A percentile compares a stretch with the other conserved stretches of the same genome.
Conservation (phyloP, 2,797 vertebrate genomes). For the Sebastes hubbsi region DNA sequence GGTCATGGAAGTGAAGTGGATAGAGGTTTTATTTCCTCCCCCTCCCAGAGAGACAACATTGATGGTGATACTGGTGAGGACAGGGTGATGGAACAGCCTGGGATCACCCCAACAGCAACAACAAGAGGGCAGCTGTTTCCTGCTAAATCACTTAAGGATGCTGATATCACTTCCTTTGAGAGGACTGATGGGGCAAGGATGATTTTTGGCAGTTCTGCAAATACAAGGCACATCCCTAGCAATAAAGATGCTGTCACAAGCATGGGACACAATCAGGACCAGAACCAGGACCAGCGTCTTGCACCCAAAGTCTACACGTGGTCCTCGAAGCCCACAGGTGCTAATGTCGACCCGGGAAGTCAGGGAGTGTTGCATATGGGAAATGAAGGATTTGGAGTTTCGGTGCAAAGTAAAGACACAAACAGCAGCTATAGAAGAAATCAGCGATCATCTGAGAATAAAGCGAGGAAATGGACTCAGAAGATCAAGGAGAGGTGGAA, state of each 20-base stretch:
- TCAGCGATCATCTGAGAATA: constrained; percentile 49
- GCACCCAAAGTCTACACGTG: constrained; percentile 38
- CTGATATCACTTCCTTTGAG: constrained; percentile 41
- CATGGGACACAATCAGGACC: constrained; percentile 20
- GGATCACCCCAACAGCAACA: constrained; percentile 18
- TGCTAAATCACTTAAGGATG: constrained; percentile 35
- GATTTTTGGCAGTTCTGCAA: constrained; percentile 6
- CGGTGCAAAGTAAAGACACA: constrained; percentile 20
- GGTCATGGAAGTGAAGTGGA: background rate
- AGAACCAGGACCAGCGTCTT: constrained; percentile 21
- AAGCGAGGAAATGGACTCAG: constrained; percentile 73
- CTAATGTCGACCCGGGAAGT: background rate
- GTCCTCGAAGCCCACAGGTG: constrained; percentile 34
- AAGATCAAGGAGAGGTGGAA: constrained; percentile 76
- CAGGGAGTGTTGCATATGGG: constrained; percentile 6
- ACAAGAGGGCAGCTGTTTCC: constrained; percentile 45
- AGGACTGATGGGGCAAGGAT: constrained; percentile 2
- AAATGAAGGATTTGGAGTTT: constrained; percentile 40
- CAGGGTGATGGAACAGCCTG: constrained; percentile 15
- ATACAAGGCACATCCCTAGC: background rate
- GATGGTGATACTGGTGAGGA: constrained; percentile 20
- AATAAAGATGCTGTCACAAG: constrained; percentile 10
- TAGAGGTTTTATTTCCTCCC: constrained; percentile 25
- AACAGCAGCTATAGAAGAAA: constrained; percentile 35
- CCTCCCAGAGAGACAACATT: constrained; percentile 39